Evolutionary conservation across 1,140 invertebrate species (phyloP), one percentile per base, ranked within the genome.

Genomic region (Pomacea maculata): DNA sequence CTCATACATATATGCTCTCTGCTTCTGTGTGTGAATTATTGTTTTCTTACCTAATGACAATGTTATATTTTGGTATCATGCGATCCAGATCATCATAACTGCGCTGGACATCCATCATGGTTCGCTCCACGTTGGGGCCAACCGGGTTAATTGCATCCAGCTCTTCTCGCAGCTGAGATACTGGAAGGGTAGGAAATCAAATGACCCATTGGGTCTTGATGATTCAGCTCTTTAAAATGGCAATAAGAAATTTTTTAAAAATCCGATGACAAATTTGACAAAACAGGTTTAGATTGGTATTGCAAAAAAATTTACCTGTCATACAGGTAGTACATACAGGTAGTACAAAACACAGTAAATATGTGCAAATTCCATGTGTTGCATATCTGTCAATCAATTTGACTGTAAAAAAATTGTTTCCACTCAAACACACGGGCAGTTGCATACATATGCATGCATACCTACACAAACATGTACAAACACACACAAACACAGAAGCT

Each of bases 131-230:
- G 1, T 97, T 95, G 0, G 94, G 92, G 87, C 95, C 97, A 19
- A 94, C 93, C 4, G 93, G 92, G 0, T 96, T 95, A 57, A 99
- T 88, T 0, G 92, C 93, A 86, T 99, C 97, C 0, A 96, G 95
- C 88, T 98, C 96, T 81, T 97, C 95, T 86, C 96, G 96, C 14
- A 97, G 92, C 86, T 96, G 95, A 0, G 97, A 97, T 75, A 95
- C 97, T 94, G 87, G n/a, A 67, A 90, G 87, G 75, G 19, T 77
- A 75, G 63, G 5, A 70, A 25, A 64, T 34, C 64, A 72, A 29
- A 80, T 64, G 29, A 73, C 10, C n/a, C 34, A 45, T 45, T 45
- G 34, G 34, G 34, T 45, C 34, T 45, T 45, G 34, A 45, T 45
- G 34, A 45, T 45, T 45, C 34, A 45, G 34, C 34, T 45, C 34